A percentile compares a stretch with the other conserved stretches of the same genome.
Conservation (phyloP, 2,888 invertebrate genomes). For the Limnephilus rhombicus region DNA sequence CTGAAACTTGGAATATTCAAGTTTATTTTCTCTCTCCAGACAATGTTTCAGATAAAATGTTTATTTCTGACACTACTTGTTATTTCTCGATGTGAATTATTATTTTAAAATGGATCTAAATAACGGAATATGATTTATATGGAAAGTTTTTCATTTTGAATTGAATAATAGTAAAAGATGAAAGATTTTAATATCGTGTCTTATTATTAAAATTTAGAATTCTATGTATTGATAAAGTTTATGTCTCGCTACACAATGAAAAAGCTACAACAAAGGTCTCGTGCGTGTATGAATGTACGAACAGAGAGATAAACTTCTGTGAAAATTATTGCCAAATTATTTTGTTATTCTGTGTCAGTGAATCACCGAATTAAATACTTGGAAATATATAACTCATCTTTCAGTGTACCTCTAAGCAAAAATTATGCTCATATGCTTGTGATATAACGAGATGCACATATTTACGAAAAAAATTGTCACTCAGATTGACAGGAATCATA, state of each 20-base stretch:
- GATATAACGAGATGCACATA: neutral
- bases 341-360: too few species aligned
- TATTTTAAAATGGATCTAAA: neutral
- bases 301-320: too few species aligned
- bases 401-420: too few species aligned
- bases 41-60: slow-evolving; percentile 24
- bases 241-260: too few species aligned
- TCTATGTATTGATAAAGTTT: too few species aligned
- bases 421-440: neutral
- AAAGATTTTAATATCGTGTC: neutral
- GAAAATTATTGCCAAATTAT: too few species aligned
- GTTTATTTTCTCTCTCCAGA: neutral
- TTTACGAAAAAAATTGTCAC: neutral
- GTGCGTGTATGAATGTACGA: too few species aligned
- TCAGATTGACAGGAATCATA: neutral
- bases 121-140: neutral
- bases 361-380: too few species aligned
- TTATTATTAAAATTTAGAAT: neutral
- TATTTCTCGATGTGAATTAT: neutral
- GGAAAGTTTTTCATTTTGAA: neutral
- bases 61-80: slow-evolving; percentile 14
- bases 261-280: too few species aligned
- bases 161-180: neutral
- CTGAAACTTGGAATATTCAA: slow-evolving; percentile 31
- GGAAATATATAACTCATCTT: too few species aligned